Conservation (phyloP, 2,797 vertebrate genomes). For the Galagoides demidoff region DNA sequence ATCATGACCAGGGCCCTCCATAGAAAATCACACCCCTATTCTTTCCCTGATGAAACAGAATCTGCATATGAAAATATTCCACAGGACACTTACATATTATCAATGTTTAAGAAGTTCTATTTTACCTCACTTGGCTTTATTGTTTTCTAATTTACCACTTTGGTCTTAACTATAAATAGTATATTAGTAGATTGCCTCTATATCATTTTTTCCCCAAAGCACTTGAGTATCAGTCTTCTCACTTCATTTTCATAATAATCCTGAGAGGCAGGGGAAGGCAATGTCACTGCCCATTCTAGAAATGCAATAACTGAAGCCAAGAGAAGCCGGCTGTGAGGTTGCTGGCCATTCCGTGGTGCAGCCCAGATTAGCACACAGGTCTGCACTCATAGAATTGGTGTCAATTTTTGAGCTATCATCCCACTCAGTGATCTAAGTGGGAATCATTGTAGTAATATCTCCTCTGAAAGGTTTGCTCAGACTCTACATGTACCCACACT, state of each 20-base stretch:
- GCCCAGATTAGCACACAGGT: background rate
- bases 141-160: background rate
- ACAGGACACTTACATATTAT: background rate
- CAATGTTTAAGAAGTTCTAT: background rate
- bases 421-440: background rate
- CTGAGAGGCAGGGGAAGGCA: background rate
- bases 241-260: background rate
- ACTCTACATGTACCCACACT: background rate
- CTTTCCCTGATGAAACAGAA: background rate
- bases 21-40: background rate
- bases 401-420: background rate
- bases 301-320: background rate
- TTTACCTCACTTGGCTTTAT: background rate
- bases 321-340: background rate
- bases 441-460: background rate
- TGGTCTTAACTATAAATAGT: background rate
- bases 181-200: background rate
- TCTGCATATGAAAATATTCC: background rate
- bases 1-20: background rate
- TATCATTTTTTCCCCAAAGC: background rate
- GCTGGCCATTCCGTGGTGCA: background rate
- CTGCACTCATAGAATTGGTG: background rate
- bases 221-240: background rate
- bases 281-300: background rate
- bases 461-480: background rate